Conservation (phyloP, 2,797 vertebrate species). For the Peromyscus aztecus region DNA sequence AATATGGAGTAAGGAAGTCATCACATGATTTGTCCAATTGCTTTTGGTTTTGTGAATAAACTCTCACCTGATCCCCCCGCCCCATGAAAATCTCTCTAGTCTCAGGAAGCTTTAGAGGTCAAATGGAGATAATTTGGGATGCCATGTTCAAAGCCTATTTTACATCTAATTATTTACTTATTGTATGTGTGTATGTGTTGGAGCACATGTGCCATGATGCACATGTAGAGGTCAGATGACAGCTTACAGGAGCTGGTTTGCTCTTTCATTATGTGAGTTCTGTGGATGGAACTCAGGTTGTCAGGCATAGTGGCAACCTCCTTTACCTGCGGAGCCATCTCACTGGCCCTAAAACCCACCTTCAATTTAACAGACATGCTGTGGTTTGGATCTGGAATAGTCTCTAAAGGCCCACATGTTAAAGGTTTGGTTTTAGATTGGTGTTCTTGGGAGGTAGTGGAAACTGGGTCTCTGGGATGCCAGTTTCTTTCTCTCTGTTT, state of each 20-base stretch:
- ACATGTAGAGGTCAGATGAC: neutral
- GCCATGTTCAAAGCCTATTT: neutral
- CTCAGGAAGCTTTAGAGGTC: neutral
- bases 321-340: no score
- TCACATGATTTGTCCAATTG: neutral
- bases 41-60: neutral
- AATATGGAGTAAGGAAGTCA: neutral
- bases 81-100: neutral
- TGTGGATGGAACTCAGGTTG: neutral
- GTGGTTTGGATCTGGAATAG: neutral
- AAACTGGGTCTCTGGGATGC: neutral
- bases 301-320: neutral
- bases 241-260: neutral
- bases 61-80: neutral
- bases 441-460: neutral
- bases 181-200: neutral
- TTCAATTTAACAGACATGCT: neutral
- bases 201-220: neutral
- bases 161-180: neutral
- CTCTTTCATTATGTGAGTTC: no score
- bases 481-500: neutral
- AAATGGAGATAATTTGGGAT: neutral
- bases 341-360: neutral
- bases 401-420: neutral
- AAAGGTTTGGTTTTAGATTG: neutral